phyloP scores from a whole-genome alignment of 2,888 invertebrate species.

The Rotaria macrura region DNA sequence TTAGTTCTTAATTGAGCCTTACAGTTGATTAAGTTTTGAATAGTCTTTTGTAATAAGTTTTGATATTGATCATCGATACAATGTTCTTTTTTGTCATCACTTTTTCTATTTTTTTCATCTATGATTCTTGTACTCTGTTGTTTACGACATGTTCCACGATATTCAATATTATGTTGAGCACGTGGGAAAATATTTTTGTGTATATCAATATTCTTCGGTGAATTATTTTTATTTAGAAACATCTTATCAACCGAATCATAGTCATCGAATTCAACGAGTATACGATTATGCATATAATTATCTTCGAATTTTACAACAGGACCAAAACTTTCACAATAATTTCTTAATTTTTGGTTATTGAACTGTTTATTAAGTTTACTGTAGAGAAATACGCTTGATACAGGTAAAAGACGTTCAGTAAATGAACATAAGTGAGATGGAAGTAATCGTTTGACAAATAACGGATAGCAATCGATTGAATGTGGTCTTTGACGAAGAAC shows the following conservation, averaged over 20 bases:
- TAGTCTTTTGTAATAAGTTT: not conserved
- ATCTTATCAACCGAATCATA: not conserved
- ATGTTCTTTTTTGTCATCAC: too few relatives aligned
- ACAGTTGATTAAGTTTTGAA: not conserved
- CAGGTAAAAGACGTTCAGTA: not conserved
- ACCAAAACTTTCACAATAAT: not conserved
- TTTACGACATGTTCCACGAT: not conserved
- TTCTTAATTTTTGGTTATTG: not conserved
- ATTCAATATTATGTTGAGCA: not conserved
- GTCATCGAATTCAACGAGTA: not conserved
- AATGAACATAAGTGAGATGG: not conserved
- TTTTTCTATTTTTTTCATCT: too few relatives aligned
- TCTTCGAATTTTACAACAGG: not conserved
- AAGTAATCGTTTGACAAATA: slow-evolving; percentile 3
- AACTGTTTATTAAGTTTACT: not conserved
- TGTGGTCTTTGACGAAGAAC: not conserved
- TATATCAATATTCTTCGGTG: not conserved
- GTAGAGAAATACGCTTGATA: not conserved
- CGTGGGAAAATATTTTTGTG: not conserved
- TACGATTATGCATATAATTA: not conserved
- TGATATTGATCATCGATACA: not conserved
- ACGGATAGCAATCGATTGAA: not conserved
- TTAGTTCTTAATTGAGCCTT: not conserved
- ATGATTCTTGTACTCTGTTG: not conserved
- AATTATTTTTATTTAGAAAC: not conserved